phyloP scores from a whole-genome alignment of 2,113 vertebrate species.

The Carettochelys insculpta region DNA sequence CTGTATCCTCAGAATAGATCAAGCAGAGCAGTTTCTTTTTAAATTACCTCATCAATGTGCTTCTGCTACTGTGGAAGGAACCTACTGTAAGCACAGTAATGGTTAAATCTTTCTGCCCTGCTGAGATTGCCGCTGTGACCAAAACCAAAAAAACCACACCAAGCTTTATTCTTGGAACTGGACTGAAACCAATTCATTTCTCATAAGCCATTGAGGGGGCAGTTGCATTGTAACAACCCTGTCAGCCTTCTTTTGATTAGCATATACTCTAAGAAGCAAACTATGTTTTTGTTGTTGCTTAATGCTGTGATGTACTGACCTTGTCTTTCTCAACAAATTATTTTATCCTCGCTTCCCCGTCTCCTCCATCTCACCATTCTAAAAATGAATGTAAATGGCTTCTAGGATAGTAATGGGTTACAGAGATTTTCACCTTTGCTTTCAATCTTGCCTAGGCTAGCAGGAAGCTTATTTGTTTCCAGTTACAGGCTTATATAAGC shows the following conservation, averaged over 20 bases:
- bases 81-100: not conserved
- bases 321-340: not conserved
- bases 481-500: not conserved
- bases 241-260: not conserved
- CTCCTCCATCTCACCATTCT: not conserved
- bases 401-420: not conserved
- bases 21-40: not conserved
- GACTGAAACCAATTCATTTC: not conserved
- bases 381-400: constrained; percentile 1
- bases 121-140: not conserved
- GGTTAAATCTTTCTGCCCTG: not conserved
- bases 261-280: not conserved
- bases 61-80: not conserved
- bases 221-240: not conserved
- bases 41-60: not conserved
- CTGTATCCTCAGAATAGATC: not conserved
- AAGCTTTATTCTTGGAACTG: rapidly evolving
- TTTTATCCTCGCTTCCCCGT: not conserved
- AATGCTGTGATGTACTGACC: not conserved
- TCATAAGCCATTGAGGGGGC: rapidly evolving
- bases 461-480: constrained; percentile 25
- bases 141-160: too few relatives aligned
- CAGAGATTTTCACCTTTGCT: not conserved
- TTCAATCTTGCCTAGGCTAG: not conserved
- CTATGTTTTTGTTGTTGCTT: not conserved